phyloP scores from a whole-genome alignment of 2,888 invertebrate genomes.

The Dromius quadrimaculatus region DNA sequence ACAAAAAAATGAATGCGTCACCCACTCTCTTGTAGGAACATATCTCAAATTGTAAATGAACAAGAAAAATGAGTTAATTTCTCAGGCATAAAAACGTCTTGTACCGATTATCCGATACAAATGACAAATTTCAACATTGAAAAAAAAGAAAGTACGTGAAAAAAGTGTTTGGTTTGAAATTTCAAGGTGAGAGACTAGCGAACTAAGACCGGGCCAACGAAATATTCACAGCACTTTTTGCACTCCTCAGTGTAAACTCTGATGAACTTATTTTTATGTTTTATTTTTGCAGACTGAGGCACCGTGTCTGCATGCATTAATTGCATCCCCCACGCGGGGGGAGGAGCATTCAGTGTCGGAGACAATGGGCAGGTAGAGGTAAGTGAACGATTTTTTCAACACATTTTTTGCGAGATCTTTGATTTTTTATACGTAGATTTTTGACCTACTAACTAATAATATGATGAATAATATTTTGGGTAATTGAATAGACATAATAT shows the following conservation, averaged over 20 bases:
- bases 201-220: constrained; percentile 48
- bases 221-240: constrained; percentile 38
- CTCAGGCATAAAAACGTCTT: constrained; percentile 31
- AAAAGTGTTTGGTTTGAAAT: constrained; percentile 54
- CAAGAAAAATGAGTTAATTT: constrained; percentile 37
- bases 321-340: constrained; percentile 63
- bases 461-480: too few species aligned
- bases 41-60: neutral
- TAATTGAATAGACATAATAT: constrained; percentile 12
- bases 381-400: constrained; percentile 12
- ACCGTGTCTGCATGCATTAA: constrained; percentile 65
- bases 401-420: constrained; percentile 4
- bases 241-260: constrained; percentile 57
- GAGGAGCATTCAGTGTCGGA: neutral
- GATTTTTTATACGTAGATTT: neutral
- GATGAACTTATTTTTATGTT: constrained; percentile 59
- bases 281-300: constrained; percentile 57
- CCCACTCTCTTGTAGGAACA: too few species aligned
- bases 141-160: constrained; percentile 55
- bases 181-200: constrained; percentile 59
- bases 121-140: constrained; percentile 41
- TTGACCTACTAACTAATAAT: too few species aligned
- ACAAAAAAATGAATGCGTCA: too few species aligned
- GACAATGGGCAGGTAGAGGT: neutral
- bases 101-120: constrained; percentile 27